phyloP scores from a whole-genome alignment of 92 coral and sea anemone species.

The Porites cylindrica region DNA sequence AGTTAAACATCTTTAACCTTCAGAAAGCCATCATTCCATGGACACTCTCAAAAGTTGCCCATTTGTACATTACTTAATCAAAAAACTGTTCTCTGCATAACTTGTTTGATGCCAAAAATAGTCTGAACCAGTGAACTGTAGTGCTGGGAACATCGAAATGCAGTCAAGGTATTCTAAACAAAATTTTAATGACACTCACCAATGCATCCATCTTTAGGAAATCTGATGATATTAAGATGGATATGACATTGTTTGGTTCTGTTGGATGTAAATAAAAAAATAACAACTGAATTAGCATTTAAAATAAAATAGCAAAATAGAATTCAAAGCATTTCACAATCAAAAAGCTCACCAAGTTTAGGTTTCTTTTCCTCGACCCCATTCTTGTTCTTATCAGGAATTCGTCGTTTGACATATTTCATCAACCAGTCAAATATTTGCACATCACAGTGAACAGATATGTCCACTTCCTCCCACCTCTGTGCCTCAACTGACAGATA shows the following conservation, averaged over 20 bases:
- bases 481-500: constrained; percentile 95
- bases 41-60: too few relatives aligned
- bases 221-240: constrained; percentile 97
- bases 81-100: too few relatives aligned
- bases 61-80: too few relatives aligned
- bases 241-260: constrained; percentile 97
- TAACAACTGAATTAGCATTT: too few relatives aligned
- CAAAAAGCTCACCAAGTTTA: constrained; percentile 72
- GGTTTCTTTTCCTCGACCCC: constrained; percentile 77
- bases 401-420: constrained; percentile 91
- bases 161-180: neutral
- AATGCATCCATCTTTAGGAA: constrained; percentile 97
- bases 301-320: too few relatives aligned
- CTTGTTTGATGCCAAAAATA: too few relatives aligned
- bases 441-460: constrained; percentile 98
- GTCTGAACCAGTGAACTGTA: too few relatives aligned
- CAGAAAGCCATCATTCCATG: too few relatives aligned
- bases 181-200: constrained; percentile 56
- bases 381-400: constrained; percentile 63
- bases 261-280: constrained; percentile 1
- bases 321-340: too few relatives aligned
- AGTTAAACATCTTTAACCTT: too few relatives aligned
- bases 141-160: too few relatives aligned
- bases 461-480: constrained; percentile 98
- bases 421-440: constrained; percentile 99